phyloP scores from a whole-genome alignment of 2,113 vertebrate genomes.

The Bambusicola thoracicus region DNA sequence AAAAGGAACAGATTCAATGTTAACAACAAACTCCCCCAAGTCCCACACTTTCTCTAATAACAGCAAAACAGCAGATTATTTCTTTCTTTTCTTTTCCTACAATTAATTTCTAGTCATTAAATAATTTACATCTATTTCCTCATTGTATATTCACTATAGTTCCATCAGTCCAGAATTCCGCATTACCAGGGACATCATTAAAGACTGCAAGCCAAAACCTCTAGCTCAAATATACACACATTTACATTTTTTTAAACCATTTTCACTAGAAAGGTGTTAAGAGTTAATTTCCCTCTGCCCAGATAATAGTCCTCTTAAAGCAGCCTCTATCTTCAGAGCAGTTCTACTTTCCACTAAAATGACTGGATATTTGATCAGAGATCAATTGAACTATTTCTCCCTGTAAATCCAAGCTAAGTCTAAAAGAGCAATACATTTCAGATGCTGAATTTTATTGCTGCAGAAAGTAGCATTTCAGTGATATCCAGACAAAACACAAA shows the following conservation, averaged over 20 bases:
- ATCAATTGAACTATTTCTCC: not conserved
- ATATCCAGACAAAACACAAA: not conserved
- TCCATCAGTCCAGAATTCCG: not conserved
- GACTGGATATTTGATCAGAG: not conserved
- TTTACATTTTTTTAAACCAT: not conserved
- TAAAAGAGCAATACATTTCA: not conserved
- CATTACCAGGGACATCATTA: not conserved
- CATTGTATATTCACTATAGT: not conserved
- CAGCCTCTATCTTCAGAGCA: not conserved
- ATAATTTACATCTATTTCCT: not conserved
- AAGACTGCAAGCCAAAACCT: not conserved
- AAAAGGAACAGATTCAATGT: not conserved
- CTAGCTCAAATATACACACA: not conserved
- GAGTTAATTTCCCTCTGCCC: not conserved
- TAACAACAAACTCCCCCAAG: not conserved
- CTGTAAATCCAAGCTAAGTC: not conserved
- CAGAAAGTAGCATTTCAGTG: not conserved
- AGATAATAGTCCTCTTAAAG: not conserved
- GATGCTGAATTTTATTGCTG: not conserved
- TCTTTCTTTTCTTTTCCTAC: not conserved
- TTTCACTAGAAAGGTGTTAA: not conserved
- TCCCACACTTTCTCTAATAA: not conserved
- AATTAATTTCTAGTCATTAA: not conserved
- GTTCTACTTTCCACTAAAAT: not conserved
- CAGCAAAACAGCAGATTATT: not conserved